Conservation (phyloP, 35 echinoderm and acorn worm species). For the Lytechinus pictus region DNA sequence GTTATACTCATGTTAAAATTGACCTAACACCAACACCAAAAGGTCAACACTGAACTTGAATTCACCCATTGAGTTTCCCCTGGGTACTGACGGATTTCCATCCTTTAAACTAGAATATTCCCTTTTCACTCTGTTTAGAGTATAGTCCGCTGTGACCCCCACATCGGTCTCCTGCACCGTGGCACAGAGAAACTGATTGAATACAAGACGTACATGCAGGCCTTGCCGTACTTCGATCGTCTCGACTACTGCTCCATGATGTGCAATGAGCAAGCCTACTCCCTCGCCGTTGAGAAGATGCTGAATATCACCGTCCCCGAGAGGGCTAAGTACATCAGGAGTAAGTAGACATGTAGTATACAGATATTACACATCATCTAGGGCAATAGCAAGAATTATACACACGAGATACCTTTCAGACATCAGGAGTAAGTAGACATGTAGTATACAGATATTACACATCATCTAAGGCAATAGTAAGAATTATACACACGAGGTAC, state of each 20-base stretch:
- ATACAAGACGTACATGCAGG: conserved; percentile 99
- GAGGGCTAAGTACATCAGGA: conserved; percentile 93
- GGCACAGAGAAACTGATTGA: conserved; percentile 98
- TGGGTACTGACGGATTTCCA: no score
- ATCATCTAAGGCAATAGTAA: no score
- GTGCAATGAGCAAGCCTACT: conserved; percentile 97
- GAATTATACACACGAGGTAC: no score
- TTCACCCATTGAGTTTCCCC: no score
- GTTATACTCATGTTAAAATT: no score
- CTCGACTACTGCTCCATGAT: conserved; percentile 99
- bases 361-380: no score
- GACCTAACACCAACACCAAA: no score
- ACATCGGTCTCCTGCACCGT: conserved; percentile 91
- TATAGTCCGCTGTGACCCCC: conserved; percentile 88
- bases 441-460: no score
- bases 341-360: conserved; percentile 16
- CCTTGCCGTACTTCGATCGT: conserved; percentile 94
- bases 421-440: no score
- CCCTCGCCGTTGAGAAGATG: conserved; percentile 94
- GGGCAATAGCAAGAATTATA: no score
- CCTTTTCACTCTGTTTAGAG: conserved; percentile 55
- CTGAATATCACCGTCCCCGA: conserved; percentile 92
- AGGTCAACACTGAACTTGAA: no score
- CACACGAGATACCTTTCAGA: no score
- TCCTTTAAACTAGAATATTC: neutral